Evolutionary conservation across 2,113 vertebrate genomes (phyloP).

Genomic region (Melierax canorus): DNA sequence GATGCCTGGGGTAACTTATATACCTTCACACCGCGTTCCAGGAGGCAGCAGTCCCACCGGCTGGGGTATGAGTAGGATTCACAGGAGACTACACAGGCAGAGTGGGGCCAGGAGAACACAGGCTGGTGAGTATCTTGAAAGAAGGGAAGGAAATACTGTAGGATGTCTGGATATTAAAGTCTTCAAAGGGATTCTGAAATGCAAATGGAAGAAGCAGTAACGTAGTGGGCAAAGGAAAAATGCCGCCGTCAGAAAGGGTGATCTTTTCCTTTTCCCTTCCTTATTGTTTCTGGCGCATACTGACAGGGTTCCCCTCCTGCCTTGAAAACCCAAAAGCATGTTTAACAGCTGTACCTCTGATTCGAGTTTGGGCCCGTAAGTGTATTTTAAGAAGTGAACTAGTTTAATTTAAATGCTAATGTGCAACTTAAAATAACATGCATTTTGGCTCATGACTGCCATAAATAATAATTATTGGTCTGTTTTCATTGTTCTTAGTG

Average conservation of each 20-base stretch:
- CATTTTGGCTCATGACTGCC: background rate
- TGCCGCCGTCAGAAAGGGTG: rapidly evolving
- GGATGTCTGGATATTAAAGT: background rate
- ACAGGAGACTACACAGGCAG: background rate
- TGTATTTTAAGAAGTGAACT: background rate
- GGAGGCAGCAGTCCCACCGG: background rate
- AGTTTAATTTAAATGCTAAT: constrained; percentile 16
- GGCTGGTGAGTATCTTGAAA: background rate
- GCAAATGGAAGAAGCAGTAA: background rate
- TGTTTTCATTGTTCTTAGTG: background rate
- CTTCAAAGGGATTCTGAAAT: background rate
- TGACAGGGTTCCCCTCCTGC: background rate
- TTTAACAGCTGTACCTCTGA: background rate
- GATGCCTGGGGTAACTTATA: background rate
- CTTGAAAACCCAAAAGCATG: background rate
- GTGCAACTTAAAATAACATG: background rate
- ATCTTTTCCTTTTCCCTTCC: background rate
- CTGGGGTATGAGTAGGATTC: background rate
- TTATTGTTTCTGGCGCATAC: background rate
- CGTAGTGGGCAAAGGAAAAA: background rate
- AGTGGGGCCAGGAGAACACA: background rate
- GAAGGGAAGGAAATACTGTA: background rate
- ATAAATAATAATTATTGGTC: background rate
- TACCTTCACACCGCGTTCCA: background rate
- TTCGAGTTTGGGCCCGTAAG: background rate